A percentile compares a stretch with the other conserved stretches of the same genome.
These are phyloP conservation scores for Melanogrammus aeglefinus DNA, from an alignment of 2,797 vertebrate genomes.

Conservation along the genomic window DNA sequence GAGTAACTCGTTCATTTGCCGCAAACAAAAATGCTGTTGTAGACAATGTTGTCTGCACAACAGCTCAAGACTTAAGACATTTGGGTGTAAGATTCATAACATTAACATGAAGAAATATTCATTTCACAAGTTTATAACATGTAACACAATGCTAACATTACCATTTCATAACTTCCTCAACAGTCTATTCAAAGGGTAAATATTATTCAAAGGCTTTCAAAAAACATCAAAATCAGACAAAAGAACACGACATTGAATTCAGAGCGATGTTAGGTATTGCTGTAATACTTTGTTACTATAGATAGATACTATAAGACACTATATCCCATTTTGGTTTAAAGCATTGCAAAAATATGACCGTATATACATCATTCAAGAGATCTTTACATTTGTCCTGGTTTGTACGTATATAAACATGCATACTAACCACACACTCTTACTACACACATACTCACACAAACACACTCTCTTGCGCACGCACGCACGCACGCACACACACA, in stretches of 20 bases:
- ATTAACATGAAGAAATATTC: neutral
- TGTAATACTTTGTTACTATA: constrained; percentile 2
- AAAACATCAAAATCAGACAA: constrained; percentile 13
- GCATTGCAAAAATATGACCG: constrained; percentile 14
- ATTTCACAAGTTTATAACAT: neutral
- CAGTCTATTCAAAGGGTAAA: neutral
- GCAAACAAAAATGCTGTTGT: too few species aligned
- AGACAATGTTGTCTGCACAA: too few species aligned
- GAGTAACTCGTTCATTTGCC: neutral
- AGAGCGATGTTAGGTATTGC: neutral
- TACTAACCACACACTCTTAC: neutral
- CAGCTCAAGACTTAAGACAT: too few species aligned
- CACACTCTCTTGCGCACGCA: constrained; percentile 11
- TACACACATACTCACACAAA: constrained; percentile 4
- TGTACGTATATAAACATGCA: neutral
- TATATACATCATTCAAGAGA: constrained; percentile 23
- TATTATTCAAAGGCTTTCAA: constrained; percentile 1
- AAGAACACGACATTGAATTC: constrained; percentile 3
- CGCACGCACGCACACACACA: too few species aligned
- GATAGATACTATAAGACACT: too few species aligned
- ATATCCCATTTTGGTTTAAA: neutral
- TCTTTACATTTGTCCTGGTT: constrained; percentile 1
- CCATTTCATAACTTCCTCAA: neutral
- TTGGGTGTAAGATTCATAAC: neutral
- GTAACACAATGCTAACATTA: too few species aligned